Evolutionary conservation across 2,113 vertebrate genomes (phyloP).

Genomic region (Eleginops maclovinus): DNA sequence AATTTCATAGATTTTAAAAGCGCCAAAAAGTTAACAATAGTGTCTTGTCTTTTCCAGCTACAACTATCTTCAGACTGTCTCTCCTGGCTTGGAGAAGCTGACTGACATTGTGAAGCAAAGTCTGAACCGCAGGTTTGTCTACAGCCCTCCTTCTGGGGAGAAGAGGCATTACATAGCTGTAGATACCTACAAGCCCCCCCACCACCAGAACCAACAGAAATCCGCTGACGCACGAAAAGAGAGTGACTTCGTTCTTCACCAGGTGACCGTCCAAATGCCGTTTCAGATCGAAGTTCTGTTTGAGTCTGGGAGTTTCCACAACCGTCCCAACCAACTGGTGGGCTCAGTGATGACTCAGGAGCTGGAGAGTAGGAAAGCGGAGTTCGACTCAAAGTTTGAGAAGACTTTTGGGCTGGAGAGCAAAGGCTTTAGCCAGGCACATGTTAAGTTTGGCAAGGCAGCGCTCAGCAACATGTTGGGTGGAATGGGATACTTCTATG

Average conservation of each 20-base stretch:
- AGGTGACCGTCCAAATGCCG: slow-evolving; percentile 90
- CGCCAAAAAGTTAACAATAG: neutral
- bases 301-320: slow-evolving; percentile 88
- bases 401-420: slow-evolving; percentile 84
- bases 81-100: slow-evolving; percentile 89
- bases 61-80: slow-evolving; percentile 86
- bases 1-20: slow-evolving; percentile 6
- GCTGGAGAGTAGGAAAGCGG: slow-evolving; percentile 75
- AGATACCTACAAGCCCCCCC: slow-evolving; percentile 80
- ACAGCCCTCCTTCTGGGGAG: slow-evolving; percentile 80
- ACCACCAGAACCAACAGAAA: slow-evolving; percentile 80
- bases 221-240: slow-evolving; percentile 72
- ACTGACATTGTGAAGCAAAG: slow-evolving; percentile 90
- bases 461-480: slow-evolving; percentile 94
- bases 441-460: slow-evolving; percentile 87
- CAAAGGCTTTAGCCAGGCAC: slow-evolving; percentile 81
- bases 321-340: slow-evolving; percentile 81
- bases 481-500: slow-evolving; percentile 93
- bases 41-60: slow-evolving; percentile 82
- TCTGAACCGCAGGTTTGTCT: slow-evolving; percentile 87
- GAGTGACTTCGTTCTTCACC: slow-evolving; percentile 90
- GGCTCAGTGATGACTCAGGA: slow-evolving; percentile 81
- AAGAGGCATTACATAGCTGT: slow-evolving; percentile 87
- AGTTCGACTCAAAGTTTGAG: slow-evolving; percentile 89
- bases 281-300: slow-evolving; percentile 89